These are phyloP conservation scores for Alligator mississippiensis DNA, from an alignment of 2,113 vertebrate genomes.

Conservation along the genomic window DNA sequence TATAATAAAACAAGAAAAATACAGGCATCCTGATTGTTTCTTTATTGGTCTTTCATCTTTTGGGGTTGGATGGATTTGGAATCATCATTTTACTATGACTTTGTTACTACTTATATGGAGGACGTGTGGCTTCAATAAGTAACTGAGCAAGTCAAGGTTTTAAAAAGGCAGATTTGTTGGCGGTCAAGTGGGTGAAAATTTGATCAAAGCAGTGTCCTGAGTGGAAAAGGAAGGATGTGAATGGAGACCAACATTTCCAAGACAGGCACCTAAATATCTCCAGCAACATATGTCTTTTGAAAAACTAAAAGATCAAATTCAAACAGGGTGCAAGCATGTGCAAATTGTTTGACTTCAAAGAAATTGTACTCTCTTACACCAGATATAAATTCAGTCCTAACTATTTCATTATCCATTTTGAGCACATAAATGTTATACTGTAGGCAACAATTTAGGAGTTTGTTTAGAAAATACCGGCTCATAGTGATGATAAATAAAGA, in stretches of 20 bases:
- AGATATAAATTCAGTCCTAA: neutral
- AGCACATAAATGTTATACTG: neutral
- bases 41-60: neutral
- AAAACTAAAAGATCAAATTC: neutral
- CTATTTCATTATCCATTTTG: neutral
- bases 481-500: neutral
- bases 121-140: rapidly evolving
- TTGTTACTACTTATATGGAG: neutral
- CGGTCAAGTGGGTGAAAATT: neutral
- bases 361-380: neutral
- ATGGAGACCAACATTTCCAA: neutral
- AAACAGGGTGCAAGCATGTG: rapidly evolving
- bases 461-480: neutral
- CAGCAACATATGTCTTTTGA: neutral
- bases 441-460: neutral
- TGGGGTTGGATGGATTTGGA: neutral
- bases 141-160: neutral
- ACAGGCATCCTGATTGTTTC: neutral
- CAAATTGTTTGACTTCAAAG: neutral
- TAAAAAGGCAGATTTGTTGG: neutral
- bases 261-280: neutral
- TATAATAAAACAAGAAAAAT: conserved; percentile 25
- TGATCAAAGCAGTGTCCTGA: neutral
- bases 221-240: neutral
- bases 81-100: neutral